These are phyloP conservation scores for Gastrophysa polygoni DNA, from an alignment of 2,888 invertebrate species.

Conservation along the genomic window DNA sequence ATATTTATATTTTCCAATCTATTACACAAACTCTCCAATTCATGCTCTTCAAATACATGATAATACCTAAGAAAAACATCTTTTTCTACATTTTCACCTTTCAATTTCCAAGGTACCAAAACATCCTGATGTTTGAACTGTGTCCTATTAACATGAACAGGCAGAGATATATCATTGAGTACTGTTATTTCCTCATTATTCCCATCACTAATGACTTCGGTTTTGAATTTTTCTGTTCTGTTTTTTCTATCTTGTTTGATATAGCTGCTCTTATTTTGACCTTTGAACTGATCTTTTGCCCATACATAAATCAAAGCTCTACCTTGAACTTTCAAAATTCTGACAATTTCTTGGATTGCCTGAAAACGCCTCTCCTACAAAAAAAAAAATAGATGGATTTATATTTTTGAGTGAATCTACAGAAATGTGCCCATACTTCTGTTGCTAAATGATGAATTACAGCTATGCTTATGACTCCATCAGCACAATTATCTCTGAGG, in stretches of 20 bases:
- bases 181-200: slow-evolving; percentile 42
- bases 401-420: not conserved
- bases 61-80: slow-evolving; percentile 83
- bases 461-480: slow-evolving; percentile 91
- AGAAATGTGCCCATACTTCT: slow-evolving; percentile 57
- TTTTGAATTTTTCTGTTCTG: slow-evolving; percentile 52
- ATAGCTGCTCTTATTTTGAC: slow-evolving; percentile 71
- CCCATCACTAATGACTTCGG: slow-evolving; percentile 40
- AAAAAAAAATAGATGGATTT: slow-evolving; percentile 7
- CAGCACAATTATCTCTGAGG: slow-evolving; percentile 70
- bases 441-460: slow-evolving; percentile 96
- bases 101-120: slow-evolving; percentile 94
- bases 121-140: slow-evolving; percentile 89
- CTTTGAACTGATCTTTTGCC: slow-evolving; percentile 86
- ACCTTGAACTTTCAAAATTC: slow-evolving; percentile 76
- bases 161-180: slow-evolving; percentile 59
- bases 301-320: slow-evolving; percentile 91
- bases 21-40: slow-evolving; percentile 72
- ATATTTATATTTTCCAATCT: slow-evolving; percentile 63
- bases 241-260: slow-evolving; percentile 67
- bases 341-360: slow-evolving; percentile 77
- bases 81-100: slow-evolving; percentile 58
- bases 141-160: slow-evolving; percentile 89
- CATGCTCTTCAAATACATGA: slow-evolving; percentile 89
- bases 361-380: slow-evolving; percentile 72